Base-by-base conservation (phyloP, 2,797 vertebrate genomes). In the Lagodon rhomboides region DNA sequence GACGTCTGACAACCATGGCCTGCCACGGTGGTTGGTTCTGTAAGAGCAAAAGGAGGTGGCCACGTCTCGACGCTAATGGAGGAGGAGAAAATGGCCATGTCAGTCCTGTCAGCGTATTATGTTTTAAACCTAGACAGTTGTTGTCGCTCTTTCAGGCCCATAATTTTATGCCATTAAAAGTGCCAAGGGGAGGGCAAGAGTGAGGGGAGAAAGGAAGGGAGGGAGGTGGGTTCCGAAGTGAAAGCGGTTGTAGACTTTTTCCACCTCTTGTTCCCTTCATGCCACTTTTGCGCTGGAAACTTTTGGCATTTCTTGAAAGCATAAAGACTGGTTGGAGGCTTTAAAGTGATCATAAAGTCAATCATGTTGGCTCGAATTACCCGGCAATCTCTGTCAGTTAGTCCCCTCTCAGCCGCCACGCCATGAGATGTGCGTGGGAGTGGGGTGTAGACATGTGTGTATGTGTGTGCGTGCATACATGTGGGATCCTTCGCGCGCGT, bases 331-430 rank as follows among this genome's bases (percentile, higher is more conserved):
- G 95, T 97, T 97, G 96, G 95, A 38, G 93, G 94, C 94, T 96
- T 94, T 94, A 93, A 96, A 97, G 96, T 94, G 94, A 97, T 97
- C 96, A 96, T 96, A 96, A 98, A 98, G 95, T 97, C 97, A 98
- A 97, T 99, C 98, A 98, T 96, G 96, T 96, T 90, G 95, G 95
- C 96, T 97, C 92, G 96, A 99, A 97, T 97, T 97, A 97, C 96
- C 94, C 95, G 88, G 95, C 95, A 95, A 96, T 97, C 93, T 96
- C 94, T 96, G 95, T 97, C 96, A 97, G 95, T 94, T 96, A 93
- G 95, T 96, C 94, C 95, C 94, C 93, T 94, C 96, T 96, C 96
- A 93, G 92, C 93, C 91, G 88, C 91, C 38, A 91, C 84, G 79
- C 85, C 93, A 91, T 87, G 92, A 95, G 95, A 95, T 68, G 83